phyloP scores from a whole-genome alignment of 2,797 vertebrate species.

The Bovichtus variegatus region DNA sequence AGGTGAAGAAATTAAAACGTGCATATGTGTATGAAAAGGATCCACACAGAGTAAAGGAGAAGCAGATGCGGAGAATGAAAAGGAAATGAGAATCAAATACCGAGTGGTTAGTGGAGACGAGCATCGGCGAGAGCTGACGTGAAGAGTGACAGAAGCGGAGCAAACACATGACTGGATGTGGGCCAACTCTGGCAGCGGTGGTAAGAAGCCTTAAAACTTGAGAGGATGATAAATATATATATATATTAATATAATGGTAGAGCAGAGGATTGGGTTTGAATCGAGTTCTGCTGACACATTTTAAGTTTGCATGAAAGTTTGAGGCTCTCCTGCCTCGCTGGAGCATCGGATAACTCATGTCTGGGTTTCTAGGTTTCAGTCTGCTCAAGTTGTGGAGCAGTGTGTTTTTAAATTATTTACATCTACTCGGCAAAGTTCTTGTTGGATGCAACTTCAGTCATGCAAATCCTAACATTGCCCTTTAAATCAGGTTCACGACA shows the following conservation, averaged over 20 bases:
- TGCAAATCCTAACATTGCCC: background rate
- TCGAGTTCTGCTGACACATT: constrained; percentile 23
- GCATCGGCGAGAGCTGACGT: constrained; percentile 26
- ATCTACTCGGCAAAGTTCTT: constrained; percentile 28
- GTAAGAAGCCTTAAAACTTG: constrained; percentile 34
- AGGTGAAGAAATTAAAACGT: constrained; percentile 8
- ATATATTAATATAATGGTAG: too few species aligned
- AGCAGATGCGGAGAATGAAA: background rate
- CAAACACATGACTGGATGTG: constrained; percentile 48
- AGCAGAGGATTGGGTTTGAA: constrained; percentile 22
- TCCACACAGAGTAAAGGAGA: constrained; percentile 1
- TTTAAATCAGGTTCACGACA: constrained; percentile 19
- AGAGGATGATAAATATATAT: constrained; percentile 42
- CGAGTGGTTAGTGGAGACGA: constrained; percentile 11
- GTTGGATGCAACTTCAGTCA: background rate
- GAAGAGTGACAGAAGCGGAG: constrained; percentile 29
- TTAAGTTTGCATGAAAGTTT: constrained; percentile 19
- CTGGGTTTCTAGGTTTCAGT: constrained; percentile 16
- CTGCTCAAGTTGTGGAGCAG: background rate
- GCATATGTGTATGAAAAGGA: background rate
- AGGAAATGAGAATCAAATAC: constrained; percentile 29
- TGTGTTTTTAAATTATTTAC: constrained; percentile 17
- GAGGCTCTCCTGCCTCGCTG: constrained; percentile 9
- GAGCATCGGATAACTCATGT: background rate
- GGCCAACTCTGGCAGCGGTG: constrained; percentile 25